phyloP scores from a whole-genome alignment of 2,797 vertebrate genomes.

The Eleutherodactylus coqui region DNA sequence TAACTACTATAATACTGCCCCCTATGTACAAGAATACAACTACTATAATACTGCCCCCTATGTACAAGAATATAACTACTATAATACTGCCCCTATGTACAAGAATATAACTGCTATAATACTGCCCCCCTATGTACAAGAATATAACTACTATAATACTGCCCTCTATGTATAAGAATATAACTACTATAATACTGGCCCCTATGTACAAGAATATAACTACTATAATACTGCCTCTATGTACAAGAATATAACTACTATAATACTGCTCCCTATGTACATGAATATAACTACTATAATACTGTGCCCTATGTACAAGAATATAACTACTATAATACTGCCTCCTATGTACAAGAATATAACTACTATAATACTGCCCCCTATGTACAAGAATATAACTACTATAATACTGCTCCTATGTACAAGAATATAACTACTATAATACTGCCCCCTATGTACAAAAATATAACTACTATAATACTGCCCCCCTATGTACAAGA shows the following conservation, averaged over 20 bases:
- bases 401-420: not conserved
- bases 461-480: no score
- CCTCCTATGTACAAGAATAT: not conserved
- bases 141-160: conserved; percentile 8
- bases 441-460: not conserved
- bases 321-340: not conserved
- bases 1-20: not conserved
- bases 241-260: not conserved
- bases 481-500: not conserved
- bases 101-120: conserved; percentile 13
- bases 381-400: not conserved
- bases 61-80: not conserved
- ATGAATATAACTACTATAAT: not conserved
- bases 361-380: no score
- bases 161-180: not conserved
- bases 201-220: not conserved
- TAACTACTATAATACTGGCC: not conserved
- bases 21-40: not conserved
- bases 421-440: not conserved
- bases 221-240: not conserved
- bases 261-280: not conserved
- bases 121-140: not conserved
- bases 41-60: conserved; percentile 1
- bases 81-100: not conserved
- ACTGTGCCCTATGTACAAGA: not conserved